Evolutionary conservation across 2,797 vertebrate species (phyloP).

Genomic region (Luscinia megarhynchos): DNA sequence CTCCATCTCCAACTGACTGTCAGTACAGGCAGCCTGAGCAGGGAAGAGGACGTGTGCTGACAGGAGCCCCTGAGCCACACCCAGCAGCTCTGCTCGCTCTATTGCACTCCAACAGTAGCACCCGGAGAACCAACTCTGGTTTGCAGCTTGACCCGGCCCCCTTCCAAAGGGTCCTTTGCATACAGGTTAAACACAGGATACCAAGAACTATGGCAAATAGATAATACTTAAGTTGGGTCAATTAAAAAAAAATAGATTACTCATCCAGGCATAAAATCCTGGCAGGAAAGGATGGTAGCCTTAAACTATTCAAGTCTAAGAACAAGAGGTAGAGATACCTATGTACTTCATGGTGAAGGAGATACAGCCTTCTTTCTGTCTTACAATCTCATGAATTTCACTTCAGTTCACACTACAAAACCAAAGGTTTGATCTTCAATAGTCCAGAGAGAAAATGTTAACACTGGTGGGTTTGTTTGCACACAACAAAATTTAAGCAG

Average conservation of each 20-base stretch:
- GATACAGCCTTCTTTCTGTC: conserved; percentile 23
- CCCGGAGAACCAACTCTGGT: background rate
- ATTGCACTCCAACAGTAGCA: background rate
- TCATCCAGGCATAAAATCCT: conserved; percentile 44
- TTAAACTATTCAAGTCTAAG: conserved; percentile 63
- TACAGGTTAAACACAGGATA: conserved; percentile 6
- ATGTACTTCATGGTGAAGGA: conserved; percentile 48
- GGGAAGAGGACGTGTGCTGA: background rate
- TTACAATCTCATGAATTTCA: conserved; percentile 31
- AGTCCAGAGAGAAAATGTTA: conserved; percentile 31
- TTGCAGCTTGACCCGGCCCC: conserved; percentile 5
- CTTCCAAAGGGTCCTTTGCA: background rate
- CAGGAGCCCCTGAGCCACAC: background rate
- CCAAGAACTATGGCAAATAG: background rate
- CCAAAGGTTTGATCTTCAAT: conserved; percentile 9
- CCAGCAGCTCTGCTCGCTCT: background rate
- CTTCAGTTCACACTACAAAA: conserved; percentile 27
- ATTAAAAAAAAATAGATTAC: conserved; percentile 2
- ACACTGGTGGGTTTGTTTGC: conserved; percentile 28
- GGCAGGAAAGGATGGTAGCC: conserved; percentile 12
- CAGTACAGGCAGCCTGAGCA: background rate
- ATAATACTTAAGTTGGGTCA: conserved; percentile 30
- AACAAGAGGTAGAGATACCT: conserved; percentile 63
- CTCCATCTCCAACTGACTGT: background rate
- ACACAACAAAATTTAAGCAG: background rate